Conservation (phyloP, 2,888 invertebrate genomes). For the Conistra vaccinii region DNA sequence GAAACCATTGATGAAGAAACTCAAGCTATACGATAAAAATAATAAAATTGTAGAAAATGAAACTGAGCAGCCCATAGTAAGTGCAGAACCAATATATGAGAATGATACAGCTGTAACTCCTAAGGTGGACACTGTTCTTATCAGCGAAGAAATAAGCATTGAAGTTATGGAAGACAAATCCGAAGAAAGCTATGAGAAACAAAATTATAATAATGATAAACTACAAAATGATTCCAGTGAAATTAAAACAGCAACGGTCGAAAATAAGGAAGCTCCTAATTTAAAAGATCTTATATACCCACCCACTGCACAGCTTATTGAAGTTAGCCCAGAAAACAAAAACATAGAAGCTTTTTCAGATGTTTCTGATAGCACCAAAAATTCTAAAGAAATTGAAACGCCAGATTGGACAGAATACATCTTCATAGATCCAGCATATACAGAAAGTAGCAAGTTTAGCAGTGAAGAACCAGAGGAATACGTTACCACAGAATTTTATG, state of each 20-base stretch:
- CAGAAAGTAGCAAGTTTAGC: slow-evolving; percentile 7
- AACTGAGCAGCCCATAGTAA: background rate
- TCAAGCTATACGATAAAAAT: slow-evolving; percentile 39
- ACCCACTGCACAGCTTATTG: background rate
- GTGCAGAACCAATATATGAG: background rate
- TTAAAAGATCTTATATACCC: background rate
- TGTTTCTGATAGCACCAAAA: background rate
- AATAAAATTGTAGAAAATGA: slow-evolving; percentile 3
- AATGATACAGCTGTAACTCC: background rate
- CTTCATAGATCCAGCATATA: slow-evolving; percentile 60
- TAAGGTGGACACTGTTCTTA: background rate
- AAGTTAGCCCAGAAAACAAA: slow-evolving; percentile 9
- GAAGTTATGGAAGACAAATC: slow-evolving; percentile 19
- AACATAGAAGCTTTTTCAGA: background rate
- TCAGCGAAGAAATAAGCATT: slow-evolving; percentile 21
- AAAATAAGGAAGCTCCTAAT: background rate
- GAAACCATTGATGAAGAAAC: slow-evolving; percentile 66
- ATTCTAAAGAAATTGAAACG: slow-evolving; percentile 24
- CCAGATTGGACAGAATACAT: slow-evolving; percentile 67
- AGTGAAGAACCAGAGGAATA: slow-evolving; percentile 29
- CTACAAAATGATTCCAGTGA: background rate
- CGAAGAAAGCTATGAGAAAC: slow-evolving; percentile 1
- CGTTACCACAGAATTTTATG: slow-evolving; percentile 45
- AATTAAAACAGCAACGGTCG: background rate
- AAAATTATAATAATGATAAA: slow-evolving; percentile 8